phyloP scores from a whole-genome alignment of 1,140 invertebrate species.

The Zaprionus ghesquierei region DNA sequence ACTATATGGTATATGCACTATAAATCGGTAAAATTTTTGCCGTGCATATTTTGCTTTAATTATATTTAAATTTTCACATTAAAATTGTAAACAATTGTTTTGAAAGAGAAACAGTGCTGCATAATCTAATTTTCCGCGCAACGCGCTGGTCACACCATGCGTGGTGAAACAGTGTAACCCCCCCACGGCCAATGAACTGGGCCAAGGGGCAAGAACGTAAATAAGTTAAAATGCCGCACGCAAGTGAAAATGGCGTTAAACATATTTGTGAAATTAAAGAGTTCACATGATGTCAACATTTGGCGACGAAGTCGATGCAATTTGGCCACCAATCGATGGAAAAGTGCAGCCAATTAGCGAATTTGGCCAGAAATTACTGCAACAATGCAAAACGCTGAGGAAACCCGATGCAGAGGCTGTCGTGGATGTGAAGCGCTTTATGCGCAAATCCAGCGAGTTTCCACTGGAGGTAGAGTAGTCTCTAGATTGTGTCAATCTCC shows the following conservation, averaged over 20 bases:
- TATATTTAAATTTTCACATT: too few relatives aligned
- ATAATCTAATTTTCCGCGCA: not conserved
- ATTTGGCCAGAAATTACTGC: conserved; percentile 37
- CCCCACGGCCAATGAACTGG: not conserved
- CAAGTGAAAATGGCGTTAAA: conserved; percentile 4
- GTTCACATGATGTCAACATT: conserved; percentile 39
- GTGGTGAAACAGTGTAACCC: not conserved
- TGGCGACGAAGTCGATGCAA: conserved; percentile 41
- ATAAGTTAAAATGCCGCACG: conserved; percentile 16
- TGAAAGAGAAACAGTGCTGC: not conserved
- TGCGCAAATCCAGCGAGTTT: conserved; percentile 35
- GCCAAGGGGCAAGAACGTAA: not conserved
- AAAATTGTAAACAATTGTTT: too few relatives aligned
- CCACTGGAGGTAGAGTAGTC: conserved; percentile 40
- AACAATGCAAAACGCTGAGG: conserved; percentile 26
- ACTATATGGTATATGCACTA: not conserved
- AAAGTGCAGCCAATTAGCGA: not conserved
- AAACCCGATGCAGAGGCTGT: conserved; percentile 10
- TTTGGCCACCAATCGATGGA: conserved; percentile 44
- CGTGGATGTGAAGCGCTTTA: not conserved
- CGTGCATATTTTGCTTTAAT: too few relatives aligned
- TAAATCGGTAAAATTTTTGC: too few relatives aligned
- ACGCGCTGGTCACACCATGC: not conserved
- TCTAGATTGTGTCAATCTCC: not conserved
- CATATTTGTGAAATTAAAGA: conserved; percentile 22